Evolutionary conservation across 1,140 invertebrate genomes (phyloP).

Genomic region (Mesaphorura yosii): DNA sequence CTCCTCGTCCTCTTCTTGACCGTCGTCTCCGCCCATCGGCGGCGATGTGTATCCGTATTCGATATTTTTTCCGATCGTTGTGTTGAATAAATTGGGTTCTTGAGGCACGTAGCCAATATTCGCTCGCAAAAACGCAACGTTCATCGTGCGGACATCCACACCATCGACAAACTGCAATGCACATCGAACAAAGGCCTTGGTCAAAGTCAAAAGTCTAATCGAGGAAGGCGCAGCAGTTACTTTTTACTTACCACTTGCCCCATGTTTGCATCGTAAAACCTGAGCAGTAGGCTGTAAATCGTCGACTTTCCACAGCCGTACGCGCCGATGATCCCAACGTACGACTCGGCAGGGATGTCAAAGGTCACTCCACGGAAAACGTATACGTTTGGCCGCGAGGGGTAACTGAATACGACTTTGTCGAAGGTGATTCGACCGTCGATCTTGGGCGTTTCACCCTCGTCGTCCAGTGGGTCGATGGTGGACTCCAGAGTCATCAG

Average conservation of each 20-base stretch:
- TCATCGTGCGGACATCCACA: constrained; percentile 25
- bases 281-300: constrained; percentile 67
- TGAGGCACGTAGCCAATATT: constrained; percentile 42
- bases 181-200: not conserved
- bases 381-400: not conserved
- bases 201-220: not conserved
- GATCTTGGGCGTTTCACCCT: not conserved
- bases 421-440: not conserved
- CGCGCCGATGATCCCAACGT: not conserved
- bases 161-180: constrained; percentile 22
- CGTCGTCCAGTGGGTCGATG: constrained; percentile 22
- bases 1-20: constrained; percentile 17
- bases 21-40: constrained; percentile 28
- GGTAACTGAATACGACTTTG: not conserved
- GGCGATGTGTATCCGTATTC: constrained; percentile 35
- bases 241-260: constrained; percentile 39
- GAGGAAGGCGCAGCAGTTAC: not conserved
- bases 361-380: not conserved
- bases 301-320: constrained; percentile 60
- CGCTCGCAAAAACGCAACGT: constrained; percentile 25
- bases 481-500: constrained; percentile 35
- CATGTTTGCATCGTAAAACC: constrained; percentile 62
- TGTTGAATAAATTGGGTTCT: constrained; percentile 44
- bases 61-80: constrained; percentile 44
- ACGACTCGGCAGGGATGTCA: not conserved